A percentile compares a stretch with the other conserved stretches of the same genome.
phyloP scores from a whole-genome alignment of 1,140 invertebrate species.

The Trichogramma pretiosum region DNA sequence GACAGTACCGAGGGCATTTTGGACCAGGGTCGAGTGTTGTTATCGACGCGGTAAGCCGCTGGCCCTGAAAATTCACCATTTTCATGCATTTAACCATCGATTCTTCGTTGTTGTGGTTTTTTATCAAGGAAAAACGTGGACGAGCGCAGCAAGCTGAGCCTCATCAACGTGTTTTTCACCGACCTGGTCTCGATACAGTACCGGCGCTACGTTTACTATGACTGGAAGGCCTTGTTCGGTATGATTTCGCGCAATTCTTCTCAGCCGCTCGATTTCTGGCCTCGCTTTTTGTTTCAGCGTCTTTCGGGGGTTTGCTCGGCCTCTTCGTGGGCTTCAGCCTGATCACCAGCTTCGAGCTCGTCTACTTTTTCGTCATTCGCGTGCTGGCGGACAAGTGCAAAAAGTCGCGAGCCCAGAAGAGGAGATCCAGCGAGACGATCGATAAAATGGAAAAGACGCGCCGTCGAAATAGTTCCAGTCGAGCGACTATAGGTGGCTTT shows the following conservation, averaged over 20 bases:
- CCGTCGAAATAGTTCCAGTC: no score
- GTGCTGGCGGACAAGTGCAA: slow-evolving; percentile 36
- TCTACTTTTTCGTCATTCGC: slow-evolving; percentile 54
- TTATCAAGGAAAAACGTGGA: slow-evolving; percentile 11
- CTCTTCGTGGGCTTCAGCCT: slow-evolving; percentile 60
- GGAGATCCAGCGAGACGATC: no score
- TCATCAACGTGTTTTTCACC: slow-evolving; percentile 33
- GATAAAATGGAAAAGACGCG: no score
- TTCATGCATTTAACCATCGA: no score
- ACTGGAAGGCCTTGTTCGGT: slow-evolving; percentile 35
- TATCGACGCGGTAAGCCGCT: no score
- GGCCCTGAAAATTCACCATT: no score
- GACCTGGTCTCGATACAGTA: slow-evolving; percentile 31
- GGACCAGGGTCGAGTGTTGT: no score
- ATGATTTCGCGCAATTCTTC: slow-evolving; percentile 12
- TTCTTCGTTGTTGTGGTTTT: neutral
- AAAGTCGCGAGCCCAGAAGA: slow-evolving; percentile 5
- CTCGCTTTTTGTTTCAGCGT: slow-evolving; percentile 49
- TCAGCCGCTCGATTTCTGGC: no score
- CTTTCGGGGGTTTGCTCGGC: slow-evolving; percentile 58
- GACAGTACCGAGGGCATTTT: slow-evolving; percentile 26
- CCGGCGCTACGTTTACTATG: slow-evolving; percentile 25
- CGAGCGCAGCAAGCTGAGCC: slow-evolving; percentile 22
- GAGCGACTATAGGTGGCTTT: no score
- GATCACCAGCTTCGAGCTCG: slow-evolving; percentile 56